These are phyloP conservation scores for Aix galericulata DNA, from an alignment of 2,113 vertebrate species.

Conservation along the genomic window DNA sequence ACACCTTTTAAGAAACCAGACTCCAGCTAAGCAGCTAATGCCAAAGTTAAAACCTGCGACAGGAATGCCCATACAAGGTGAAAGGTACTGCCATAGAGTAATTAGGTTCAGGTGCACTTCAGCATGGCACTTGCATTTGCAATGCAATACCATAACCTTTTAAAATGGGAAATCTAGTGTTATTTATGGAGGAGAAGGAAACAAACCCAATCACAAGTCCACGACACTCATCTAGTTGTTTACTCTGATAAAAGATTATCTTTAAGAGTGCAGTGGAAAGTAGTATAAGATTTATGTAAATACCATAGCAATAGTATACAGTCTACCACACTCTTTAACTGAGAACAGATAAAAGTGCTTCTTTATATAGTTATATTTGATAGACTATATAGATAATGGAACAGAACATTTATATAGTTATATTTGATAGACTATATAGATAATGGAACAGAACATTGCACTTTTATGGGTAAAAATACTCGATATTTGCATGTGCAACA, in stretches of 20 bases:
- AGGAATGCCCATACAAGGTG: neutral
- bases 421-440: neutral
- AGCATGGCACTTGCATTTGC: neutral
- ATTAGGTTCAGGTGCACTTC: neutral
- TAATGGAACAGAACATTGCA: neutral
- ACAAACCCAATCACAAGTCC: neutral
- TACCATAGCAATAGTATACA: neutral
- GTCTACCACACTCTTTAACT: neutral
- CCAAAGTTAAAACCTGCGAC: neutral
- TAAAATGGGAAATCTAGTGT: neutral
- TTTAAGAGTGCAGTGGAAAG: neutral
- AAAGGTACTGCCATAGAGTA: neutral
- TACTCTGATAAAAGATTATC: neutral
- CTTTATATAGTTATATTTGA: neutral
- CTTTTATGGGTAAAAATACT: neutral
- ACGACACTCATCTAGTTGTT: neutral
- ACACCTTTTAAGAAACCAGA: neutral
- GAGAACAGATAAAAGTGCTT: neutral
- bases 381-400: neutral
- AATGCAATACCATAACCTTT: neutral
- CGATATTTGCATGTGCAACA: neutral
- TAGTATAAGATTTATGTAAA: neutral
- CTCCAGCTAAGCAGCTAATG: neutral
- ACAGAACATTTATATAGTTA: neutral
- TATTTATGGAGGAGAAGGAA: neutral